Conservation (phyloP, 2,888 invertebrate genomes). For the Lottia scabra region DNA sequence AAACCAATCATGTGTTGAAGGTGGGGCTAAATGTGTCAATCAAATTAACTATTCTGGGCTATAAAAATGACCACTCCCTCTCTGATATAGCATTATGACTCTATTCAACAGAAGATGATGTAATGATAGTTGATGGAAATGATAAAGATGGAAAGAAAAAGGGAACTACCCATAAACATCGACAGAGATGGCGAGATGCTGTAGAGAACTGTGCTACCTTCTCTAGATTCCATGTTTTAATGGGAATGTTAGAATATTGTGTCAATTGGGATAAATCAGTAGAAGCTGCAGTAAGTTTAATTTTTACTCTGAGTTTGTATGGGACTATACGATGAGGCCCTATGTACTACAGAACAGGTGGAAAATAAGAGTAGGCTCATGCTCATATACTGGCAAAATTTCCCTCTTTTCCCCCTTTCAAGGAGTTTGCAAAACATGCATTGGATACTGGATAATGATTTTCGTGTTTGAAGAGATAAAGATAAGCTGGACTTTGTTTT, state of each 20-base stretch:
- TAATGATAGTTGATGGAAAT: conserved; percentile 22
- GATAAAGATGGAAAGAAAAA: conserved; percentile 21
- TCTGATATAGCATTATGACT: neutral
- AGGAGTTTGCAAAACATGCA: no score
- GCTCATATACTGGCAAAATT: no score
- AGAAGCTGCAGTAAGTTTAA: conserved; percentile 67
- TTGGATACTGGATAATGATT: no score
- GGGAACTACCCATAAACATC: no score
- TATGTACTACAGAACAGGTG: no score
- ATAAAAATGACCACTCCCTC: no score
- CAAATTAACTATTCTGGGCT: neutral
- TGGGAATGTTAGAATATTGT: conserved; percentile 68
- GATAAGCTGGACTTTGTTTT: no score
- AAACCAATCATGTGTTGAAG: neutral
- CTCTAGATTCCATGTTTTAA: conserved; percentile 67
- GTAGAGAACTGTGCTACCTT: conserved; percentile 60
- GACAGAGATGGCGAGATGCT: conserved; percentile 60
- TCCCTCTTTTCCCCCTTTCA: no score
- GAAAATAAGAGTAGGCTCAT: no score
- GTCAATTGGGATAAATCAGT: conserved; percentile 70
- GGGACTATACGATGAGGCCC: no score
- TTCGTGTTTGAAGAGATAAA: no score
- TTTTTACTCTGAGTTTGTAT: no score
- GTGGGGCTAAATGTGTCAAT: neutral
- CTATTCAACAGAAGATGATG: conserved; percentile 22